Base-by-base conservation (phyloP, 2,888 invertebrate species). In the Thera britannica region DNA sequence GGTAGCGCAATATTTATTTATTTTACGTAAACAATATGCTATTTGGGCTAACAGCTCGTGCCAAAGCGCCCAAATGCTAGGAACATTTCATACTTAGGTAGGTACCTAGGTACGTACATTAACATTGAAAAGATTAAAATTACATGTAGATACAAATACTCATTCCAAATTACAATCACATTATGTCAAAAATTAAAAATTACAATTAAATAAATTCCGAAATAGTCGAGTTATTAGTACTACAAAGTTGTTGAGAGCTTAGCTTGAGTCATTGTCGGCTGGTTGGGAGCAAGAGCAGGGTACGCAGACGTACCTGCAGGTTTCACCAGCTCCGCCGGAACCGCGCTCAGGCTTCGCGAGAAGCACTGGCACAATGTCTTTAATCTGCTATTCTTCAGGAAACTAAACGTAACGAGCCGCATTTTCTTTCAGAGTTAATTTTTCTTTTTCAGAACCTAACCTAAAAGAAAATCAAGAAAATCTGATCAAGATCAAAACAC, bases 351-450 rank as follows among this genome's bases (percentile, higher is more conserved):
- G 54, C 64, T 72, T 49, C 78, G 77, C 11, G 75, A 52, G 11
- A 76, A 52, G 8, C 73, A 70, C 62, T 70, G 75, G 55, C 65
- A 76, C 56, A 75, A n/a, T 0, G 73, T 67, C 63, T 86, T 89
- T 2, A 82, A 75, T 70, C 85, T 88, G 63, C 81, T 83, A 36
- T 79, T 83, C 71, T 79, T 85, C 2, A 90, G 69, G 59, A 88
- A 77, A 77, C 85, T 87, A 72, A 89, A 87, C 1, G 86, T 84
- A 67, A 87, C 67, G 6, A 86, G 69, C 60, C 87, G 85, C 91
- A 92, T 90, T 70, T 59, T 70, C 2, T 4, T 23, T 23, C 23
- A 23, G 23, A 23, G 23, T 23, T 23, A 23, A 23, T 23, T 23
- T 41, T 41, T 7, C 41, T 41, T 5, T 41, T 41, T 41, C 41